Evolutionary conservation across 2,888 invertebrate genomes (phyloP).

Genomic region (Phragmatobia fuliginosa): DNA sequence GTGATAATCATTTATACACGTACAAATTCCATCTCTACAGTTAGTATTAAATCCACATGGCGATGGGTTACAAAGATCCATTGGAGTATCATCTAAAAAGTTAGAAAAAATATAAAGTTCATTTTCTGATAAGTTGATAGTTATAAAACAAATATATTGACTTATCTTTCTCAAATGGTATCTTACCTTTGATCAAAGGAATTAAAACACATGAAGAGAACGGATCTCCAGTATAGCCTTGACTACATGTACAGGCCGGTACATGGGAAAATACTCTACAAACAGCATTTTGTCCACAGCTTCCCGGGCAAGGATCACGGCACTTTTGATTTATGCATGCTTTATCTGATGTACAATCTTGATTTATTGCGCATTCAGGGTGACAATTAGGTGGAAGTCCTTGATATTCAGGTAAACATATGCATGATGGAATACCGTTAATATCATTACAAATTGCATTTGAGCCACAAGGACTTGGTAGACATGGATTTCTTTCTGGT

Average conservation of each 20-base stretch:
- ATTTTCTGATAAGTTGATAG: background rate
- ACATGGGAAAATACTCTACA: conserved; percentile 90
- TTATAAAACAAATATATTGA: background rate
- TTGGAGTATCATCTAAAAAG: conserved; percentile 72
- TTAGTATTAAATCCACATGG: conserved; percentile 90
- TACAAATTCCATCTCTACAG: conserved; percentile 89
- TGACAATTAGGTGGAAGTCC: conserved; percentile 91
- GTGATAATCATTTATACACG: conserved; percentile 90
- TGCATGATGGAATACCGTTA: conserved; percentile 88
- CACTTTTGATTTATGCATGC: conserved; percentile 92
- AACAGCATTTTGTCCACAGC: conserved; percentile 89
- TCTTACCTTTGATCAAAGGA: conserved; percentile 77
- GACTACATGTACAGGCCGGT: conserved; percentile 89
- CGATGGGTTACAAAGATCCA: conserved; percentile 91
- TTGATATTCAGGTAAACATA: conserved; percentile 88
- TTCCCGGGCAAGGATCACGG: conserved; percentile 90
- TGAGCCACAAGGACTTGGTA: conserved; percentile 90
- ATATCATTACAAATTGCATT: conserved; percentile 88
- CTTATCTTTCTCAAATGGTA: background rate
- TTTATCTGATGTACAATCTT: conserved; percentile 90
- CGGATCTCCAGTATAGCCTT: conserved; percentile 92
- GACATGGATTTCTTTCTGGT: conserved; percentile 87
- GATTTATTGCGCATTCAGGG: conserved; percentile 90
- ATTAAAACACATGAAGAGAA: conserved; percentile 88
- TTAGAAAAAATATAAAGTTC: conserved; percentile 10